A percentile compares a stretch with the other conserved stretches of the same genome.
phyloP scores from a whole-genome alignment of 1,140 invertebrate genomes.

The Wiebesia pumilae region DNA sequence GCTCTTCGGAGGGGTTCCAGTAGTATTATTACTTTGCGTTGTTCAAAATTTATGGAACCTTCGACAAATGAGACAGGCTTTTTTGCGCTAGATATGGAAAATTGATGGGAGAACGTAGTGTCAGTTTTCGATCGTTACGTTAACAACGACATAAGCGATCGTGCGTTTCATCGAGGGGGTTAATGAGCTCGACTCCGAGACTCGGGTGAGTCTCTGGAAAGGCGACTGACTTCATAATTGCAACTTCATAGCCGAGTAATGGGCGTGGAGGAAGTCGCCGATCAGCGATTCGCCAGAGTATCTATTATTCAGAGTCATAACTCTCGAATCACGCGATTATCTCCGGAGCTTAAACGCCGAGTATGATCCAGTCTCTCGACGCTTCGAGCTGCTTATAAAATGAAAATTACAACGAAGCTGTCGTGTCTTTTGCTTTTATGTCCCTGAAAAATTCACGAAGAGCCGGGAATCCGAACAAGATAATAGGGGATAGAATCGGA shows the following conservation, averaged over 20 bases:
- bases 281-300: conserved; percentile 3
- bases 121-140: too few relatives aligned
- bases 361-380: not conserved
- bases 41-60: not conserved
- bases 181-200: not conserved
- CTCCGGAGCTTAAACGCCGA: not conserved
- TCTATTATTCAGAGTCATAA: conserved; percentile 41
- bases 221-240: not conserved
- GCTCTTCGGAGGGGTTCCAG: not conserved
- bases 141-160: too few relatives aligned
- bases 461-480: conserved; percentile 26
- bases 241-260: not conserved
- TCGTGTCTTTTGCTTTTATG: not conserved
- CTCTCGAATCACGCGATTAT: conserved; percentile 9
- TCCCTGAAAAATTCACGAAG: conserved; percentile 33
- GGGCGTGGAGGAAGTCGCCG: conserved; percentile 17
- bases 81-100: not conserved
- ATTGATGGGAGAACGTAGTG: not conserved
- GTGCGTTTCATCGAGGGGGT: too few relatives aligned
- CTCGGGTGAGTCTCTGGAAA: not conserved
- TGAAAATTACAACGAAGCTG: not conserved
- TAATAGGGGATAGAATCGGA: conserved; percentile 11
- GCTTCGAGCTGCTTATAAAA: not conserved
- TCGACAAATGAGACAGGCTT: not conserved
- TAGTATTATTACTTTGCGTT: not conserved